A percentile compares a stretch with the other conserved stretches of the same genome.
These are phyloP conservation scores for Acholoe squamosa DNA, from an alignment of 2,888 invertebrate genomes.

Conservation along the genomic window DNA sequence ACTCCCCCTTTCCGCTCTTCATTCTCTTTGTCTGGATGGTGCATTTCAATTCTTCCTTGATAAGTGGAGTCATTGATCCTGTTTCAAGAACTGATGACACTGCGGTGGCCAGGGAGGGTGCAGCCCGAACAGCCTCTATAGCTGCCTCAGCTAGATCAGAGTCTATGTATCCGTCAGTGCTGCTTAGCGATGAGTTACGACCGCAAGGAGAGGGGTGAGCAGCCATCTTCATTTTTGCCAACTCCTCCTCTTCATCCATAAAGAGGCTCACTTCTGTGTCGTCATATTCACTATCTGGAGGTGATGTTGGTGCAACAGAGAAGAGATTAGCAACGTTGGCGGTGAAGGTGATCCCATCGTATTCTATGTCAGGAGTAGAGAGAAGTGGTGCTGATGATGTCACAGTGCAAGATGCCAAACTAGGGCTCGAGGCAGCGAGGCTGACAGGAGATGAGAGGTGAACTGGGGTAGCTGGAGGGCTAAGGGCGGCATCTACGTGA, in stretches of 20 bases:
- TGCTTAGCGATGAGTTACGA: background rate
- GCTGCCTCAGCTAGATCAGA: conserved; percentile 35
- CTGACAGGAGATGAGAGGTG: background rate
- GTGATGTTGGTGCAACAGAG: conserved; percentile 33
- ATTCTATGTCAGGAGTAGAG: background rate
- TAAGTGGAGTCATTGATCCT: conserved; percentile 71
- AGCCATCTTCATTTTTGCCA: background rate
- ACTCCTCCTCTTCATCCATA: background rate
- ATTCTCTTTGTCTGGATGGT: conserved; percentile 74
- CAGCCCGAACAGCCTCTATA: conserved; percentile 12
- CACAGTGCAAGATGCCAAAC: background rate
- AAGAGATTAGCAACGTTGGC: conserved; percentile 37
- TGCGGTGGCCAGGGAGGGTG: conserved; percentile 28
- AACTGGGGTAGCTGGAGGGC: conserved; percentile 47
- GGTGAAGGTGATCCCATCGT: conserved; percentile 54
- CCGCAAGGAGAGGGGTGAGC: background rate
- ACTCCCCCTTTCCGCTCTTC: conserved; percentile 75
- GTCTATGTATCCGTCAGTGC: background rate
- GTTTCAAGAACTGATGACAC: conserved; percentile 53
- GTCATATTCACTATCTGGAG: conserved; percentile 35
- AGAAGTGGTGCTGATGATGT: background rate
- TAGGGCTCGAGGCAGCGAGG: background rate
- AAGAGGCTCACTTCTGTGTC: conserved; percentile 37
- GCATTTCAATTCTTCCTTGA: conserved; percentile 75
- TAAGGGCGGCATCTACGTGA: background rate